Evolutionary conservation across 2,113 vertebrate species (phyloP).

Genomic region (Mesocricetus auratus): DNA sequence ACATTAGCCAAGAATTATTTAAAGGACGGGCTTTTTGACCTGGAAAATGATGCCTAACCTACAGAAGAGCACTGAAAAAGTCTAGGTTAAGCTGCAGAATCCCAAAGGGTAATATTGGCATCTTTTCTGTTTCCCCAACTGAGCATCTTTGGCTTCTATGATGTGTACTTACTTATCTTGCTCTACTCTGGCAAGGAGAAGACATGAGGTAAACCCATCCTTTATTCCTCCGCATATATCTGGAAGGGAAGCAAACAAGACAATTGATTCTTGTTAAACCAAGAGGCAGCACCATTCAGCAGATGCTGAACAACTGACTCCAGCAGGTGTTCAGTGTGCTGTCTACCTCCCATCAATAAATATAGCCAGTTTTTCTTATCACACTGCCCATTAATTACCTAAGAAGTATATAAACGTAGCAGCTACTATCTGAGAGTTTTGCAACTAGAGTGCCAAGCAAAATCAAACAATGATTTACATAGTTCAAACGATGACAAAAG

Average conservation of each 20-base stretch:
- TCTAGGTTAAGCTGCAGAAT: not conserved
- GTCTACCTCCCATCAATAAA: not conserved
- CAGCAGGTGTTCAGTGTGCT: not conserved
- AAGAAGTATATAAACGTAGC: conserved; percentile 23
- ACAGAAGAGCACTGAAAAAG: not conserved
- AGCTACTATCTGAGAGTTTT: conserved; percentile 3
- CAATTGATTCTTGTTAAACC: not conserved
- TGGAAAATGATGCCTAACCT: not conserved
- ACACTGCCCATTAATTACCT: not conserved
- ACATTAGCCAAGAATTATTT: not conserved
- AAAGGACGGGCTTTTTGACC: not conserved
- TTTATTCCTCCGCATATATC: conserved; percentile 24
- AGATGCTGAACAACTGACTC: conserved; percentile 4
- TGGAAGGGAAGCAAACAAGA: not conserved
- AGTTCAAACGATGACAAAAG: conserved; percentile 22
- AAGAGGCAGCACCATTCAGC: not conserved
- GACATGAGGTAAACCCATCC: not conserved
- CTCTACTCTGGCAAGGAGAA: conserved; percentile 7
- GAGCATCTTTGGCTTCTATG: not conserved
- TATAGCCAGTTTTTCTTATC: not conserved
- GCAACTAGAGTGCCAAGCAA: not conserved
- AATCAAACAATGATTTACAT: conserved; percentile 10
- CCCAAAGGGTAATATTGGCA: not conserved
- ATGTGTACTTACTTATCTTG: not conserved
- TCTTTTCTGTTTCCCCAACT: not conserved